Base-by-base conservation (phyloP, 2,113 vertebrate genomes). In the Theristicus caerulescens region DNA sequence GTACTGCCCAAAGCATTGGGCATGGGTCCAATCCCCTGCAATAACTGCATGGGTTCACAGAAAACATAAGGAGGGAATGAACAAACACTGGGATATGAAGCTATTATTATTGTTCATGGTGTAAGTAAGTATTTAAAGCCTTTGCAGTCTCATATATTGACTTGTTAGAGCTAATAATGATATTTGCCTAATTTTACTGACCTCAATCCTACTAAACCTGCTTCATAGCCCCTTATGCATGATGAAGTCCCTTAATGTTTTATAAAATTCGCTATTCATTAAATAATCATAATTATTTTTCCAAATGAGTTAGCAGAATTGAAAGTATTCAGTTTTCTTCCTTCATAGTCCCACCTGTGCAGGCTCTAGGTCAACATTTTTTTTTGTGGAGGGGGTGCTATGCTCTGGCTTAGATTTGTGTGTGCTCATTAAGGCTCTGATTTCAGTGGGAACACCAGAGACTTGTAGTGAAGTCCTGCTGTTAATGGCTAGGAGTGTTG, bases 281-380 rank as follows among this genome's bases (percentile, higher is more conserved):
- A 93, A 92, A 88, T 70, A 88, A 77, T 76, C 34, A 58, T 84
- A 25, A 79, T 80, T 76, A 70, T 86, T 96, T 90, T 94, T 77
- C 82, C 22, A 73, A 92, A 90, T 12, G 13, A 66, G 80, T 88
- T 86, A 88, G 38, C 74, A 88, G 52, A 91, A 89, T 29, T 49
- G 5, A 70, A 94, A 88, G 9, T n/a, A 69, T 80, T 95, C 46
- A 0, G 2, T 57, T 82, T 93, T 86, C 27, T 82, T 85, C 27
- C 16, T 44, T 47, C 6, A 1, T 34, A 47, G 29, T 81, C 44
- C 47, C 66, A 95, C 66, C 78, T 85, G 73, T 57, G 13, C 34
- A 79, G 44, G 17, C 26, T 87, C 47, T 82, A 82, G 26, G 92
- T 93, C 82, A 95, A 90, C 7, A 49, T 38, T 44, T 70, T 83